phyloP scores from a whole-genome alignment of 2,888 invertebrate genomes.

The Tryphoninae sp. region DNA sequence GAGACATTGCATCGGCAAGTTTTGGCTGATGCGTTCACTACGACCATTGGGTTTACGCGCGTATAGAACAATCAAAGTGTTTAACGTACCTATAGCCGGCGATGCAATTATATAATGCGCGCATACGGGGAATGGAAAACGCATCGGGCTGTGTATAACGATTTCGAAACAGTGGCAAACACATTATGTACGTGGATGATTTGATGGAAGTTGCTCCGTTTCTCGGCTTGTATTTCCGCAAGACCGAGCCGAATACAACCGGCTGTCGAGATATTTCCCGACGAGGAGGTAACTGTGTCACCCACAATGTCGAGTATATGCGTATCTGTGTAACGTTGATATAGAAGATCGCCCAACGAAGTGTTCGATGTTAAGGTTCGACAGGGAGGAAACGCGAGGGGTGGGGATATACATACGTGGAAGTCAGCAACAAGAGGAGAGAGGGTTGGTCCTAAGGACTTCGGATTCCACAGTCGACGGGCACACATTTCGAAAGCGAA shows the following conservation, averaged over 20 bases:
- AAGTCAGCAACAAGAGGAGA: not conserved
- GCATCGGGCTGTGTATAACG: constrained; percentile 31
- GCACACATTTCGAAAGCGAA: constrained; percentile 21
- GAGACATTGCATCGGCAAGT: not conserved
- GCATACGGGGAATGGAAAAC: constrained; percentile 12
- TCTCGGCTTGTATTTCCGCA: not conserved
- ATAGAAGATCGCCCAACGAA: not conserved
- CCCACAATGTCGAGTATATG: not conserved
- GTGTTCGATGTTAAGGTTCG: not conserved
- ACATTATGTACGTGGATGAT: constrained; percentile 11
- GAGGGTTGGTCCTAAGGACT: constrained; percentile 1
- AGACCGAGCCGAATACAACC: constrained; percentile 9
- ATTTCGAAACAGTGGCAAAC: constrained; percentile 37
- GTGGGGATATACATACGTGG: not conserved
- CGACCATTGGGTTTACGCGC: too few species aligned
- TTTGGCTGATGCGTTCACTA: too few species aligned
- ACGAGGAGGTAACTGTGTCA: constrained; percentile 4
- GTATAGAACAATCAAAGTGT: constrained; percentile 3
- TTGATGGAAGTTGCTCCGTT: constrained; percentile 15
- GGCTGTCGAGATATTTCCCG: not conserved
- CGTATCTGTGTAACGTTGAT: not conserved
- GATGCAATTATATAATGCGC: not conserved
- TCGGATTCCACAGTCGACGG: constrained; percentile 19
- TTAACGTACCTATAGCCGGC: not conserved
- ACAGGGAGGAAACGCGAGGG: not conserved